These are phyloP conservation scores for Drosophila multiciliata DNA, from an alignment of 2,888 invertebrate species.

Conservation along the genomic window DNA sequence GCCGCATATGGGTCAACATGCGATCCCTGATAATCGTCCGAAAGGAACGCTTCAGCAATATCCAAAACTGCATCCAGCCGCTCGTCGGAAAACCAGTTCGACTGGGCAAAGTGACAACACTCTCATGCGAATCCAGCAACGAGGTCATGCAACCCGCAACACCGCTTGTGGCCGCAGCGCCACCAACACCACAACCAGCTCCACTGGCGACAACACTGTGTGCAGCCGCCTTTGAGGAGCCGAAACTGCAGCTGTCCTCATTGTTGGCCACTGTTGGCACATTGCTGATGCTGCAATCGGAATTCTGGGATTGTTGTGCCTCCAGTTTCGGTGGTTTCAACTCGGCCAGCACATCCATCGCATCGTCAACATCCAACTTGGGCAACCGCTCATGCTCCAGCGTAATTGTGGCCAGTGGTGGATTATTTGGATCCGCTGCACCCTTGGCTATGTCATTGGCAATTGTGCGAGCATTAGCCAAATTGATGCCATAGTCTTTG, in stretches of 20 bases:
- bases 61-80: slow-evolving; percentile 93
- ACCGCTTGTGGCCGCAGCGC: slow-evolving; percentile 43
- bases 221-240: slow-evolving; percentile 82
- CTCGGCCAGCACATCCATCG: slow-evolving; percentile 78
- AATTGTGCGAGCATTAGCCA: slow-evolving; percentile 78
- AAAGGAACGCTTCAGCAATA: slow-evolving; percentile 93
- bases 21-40: slow-evolving; percentile 93
- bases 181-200: slow-evolving; percentile 37
- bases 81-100: slow-evolving; percentile 92
- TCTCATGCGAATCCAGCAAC: slow-evolving; percentile 90
- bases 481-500: slow-evolving; percentile 78
- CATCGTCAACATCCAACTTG: slow-evolving; percentile 83
- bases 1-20: slow-evolving; percentile 94
- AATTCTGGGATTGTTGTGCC: slow-evolving; percentile 78
- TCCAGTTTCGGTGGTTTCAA: slow-evolving; percentile 85
- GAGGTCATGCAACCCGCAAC: slow-evolving; percentile 89
- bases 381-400: slow-evolving; percentile 85
- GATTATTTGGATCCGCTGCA: slow-evolving; percentile 69
- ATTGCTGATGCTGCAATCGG: slow-evolving; percentile 82
- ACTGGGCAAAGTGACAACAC: slow-evolving; percentile 88
- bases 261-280: slow-evolving; percentile 65
- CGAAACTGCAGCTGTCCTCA: slow-evolving; percentile 80
- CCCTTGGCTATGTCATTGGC: slow-evolving; percentile 88
- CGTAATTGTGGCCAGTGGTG: slow-evolving; percentile 79
- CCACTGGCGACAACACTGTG: slow-evolving; percentile 77